Conservation (phyloP, 2,113 vertebrate species). For the Tupaia tana region DNA sequence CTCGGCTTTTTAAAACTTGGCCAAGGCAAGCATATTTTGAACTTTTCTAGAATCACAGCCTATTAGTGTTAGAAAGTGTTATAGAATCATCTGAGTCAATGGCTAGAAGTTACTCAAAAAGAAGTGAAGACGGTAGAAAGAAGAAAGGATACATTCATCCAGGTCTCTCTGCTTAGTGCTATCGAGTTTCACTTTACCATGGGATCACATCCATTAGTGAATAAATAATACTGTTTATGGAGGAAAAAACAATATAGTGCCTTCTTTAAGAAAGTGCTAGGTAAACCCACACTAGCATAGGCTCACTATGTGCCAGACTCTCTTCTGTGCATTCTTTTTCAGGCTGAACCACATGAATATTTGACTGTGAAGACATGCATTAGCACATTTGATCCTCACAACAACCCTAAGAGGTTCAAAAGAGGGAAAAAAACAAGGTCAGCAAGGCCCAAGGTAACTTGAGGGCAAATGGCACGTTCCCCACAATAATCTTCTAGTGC, state of each 20-base stretch:
- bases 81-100: background rate
- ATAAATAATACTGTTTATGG: background rate
- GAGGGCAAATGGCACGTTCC: background rate
- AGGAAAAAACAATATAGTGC: background rate
- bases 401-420: background rate
- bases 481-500: background rate
- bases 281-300: background rate
- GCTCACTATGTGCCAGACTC: background rate
- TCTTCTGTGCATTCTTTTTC: background rate
- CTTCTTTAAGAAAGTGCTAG: background rate
- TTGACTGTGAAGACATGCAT: background rate
- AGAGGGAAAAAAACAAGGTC: background rate
- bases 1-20: background rate
- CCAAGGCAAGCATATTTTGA: background rate
- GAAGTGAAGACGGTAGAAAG: background rate
- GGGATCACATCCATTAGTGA: background rate
- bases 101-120: background rate
- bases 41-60: background rate
- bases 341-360: background rate
- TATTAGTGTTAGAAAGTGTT: background rate
- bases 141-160: background rate
- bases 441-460: background rate
- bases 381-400: conserved; percentile 27
- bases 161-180: background rate
- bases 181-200: background rate